Conservation (phyloP, 2,113 vertebrate species). For the Cyphomyrus plagiostoma region DNA sequence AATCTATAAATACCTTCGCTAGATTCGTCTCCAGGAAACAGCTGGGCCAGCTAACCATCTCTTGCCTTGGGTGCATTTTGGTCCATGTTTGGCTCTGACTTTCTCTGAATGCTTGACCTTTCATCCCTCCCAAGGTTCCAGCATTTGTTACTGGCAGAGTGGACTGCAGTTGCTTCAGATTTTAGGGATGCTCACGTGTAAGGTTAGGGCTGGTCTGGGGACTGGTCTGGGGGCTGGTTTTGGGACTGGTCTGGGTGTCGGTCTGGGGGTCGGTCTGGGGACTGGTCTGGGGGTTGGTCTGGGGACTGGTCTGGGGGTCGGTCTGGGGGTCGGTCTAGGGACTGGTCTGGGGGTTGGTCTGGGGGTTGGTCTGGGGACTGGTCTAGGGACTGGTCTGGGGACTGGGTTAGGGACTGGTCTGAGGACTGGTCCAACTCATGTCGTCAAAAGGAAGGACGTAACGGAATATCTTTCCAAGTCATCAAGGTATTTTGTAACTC, state of each 20-base stretch:
- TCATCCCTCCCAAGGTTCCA: background rate
- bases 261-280: too few species aligned
- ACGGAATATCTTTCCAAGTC: background rate
- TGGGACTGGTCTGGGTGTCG: too few species aligned
- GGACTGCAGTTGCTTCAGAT: background rate
- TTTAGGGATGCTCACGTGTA: constrained; percentile 4
- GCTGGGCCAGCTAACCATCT: constrained; percentile 34
- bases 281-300: too few species aligned
- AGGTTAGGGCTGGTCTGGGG: background rate
- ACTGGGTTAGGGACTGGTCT: background rate
- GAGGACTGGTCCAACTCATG: background rate
- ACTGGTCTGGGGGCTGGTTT: background rate
- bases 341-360: too few species aligned
- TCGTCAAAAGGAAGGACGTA: background rate
- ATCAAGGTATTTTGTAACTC: background rate
- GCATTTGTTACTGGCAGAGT: background rate
- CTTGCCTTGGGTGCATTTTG: constrained; percentile 4
- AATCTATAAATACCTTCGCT: constrained; percentile 54
- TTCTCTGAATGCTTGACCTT: constrained; percentile 5
- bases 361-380: too few species aligned
- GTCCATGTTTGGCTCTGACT: constrained; percentile 7
- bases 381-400: too few species aligned
- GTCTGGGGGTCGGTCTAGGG: background rate
- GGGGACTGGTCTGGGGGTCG: background rate
- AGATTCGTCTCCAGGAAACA: constrained; percentile 46